Evolutionary conservation across 2,888 invertebrate species (phyloP), one percentile per base, ranked within the genome.

Genomic region (Latheticus oryzae): DNA sequence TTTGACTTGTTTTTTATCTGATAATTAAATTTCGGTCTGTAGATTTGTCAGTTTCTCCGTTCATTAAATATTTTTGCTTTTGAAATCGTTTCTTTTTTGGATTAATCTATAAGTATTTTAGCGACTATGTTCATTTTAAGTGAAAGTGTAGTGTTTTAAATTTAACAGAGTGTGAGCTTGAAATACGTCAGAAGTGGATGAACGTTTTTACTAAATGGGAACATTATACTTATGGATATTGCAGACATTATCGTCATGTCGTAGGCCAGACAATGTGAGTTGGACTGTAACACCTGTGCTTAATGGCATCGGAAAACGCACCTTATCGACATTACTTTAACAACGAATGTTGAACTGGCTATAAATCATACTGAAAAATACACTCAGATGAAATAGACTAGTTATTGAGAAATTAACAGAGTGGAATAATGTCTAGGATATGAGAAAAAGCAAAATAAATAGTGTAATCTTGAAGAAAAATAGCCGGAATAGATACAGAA

Each of bases 251-350:
- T 56, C 55, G 24, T 55, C 45, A 57, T 50, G 53, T 37, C 53
- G 52, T 56, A 50, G 56, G 52, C 51, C 51, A 60, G 57, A 62
- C 58, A 62, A 60, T 62, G 62, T 60, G 62, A 47, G 47, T 62
- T 55, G 51, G 37, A 33, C 21, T 26, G 62, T 33, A 58, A 58
- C 63, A 63, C 63, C 63, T 63, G 63, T 50, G 40, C 50, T 24
- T 63, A 63, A 63, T 63, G 61, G 63, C 56, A 26, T 32, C 19
- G 43, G 53, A 38, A 21, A 57, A 56, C 56, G 50, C 61, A 58
- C 55, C 55, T 57, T 61, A 56, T 59, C 57, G 58, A 54, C 54
- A 54, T 40, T 23, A 23, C 23, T 42, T 32, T 30, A 52, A 52
- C 52, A 30, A 45, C 32, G 45, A 26, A 13, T n/a, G n/a, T n/a